A percentile compares a stretch with the other conserved stretches of the same genome.
Evolutionary conservation across 23 tunicate species (phyloP).

Genomic region (Pegea sp.): DNA sequence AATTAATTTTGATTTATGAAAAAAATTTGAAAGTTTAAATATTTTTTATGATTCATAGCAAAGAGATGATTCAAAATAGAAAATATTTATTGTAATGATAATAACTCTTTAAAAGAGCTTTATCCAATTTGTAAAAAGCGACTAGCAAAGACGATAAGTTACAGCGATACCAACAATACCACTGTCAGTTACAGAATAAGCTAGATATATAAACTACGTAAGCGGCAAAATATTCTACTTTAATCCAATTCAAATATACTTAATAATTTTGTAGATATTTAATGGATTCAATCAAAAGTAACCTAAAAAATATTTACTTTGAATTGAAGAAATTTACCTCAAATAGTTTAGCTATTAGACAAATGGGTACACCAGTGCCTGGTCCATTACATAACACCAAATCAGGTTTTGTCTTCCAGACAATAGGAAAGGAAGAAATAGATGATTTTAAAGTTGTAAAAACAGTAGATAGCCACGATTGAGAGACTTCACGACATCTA

Average conservation of each 20-base stretch:
- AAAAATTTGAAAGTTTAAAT: background rate
- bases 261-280: no score
- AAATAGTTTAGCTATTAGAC: constrained; percentile 28
- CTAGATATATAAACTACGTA: no score
- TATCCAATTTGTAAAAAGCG: no score
- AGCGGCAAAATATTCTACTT: no score
- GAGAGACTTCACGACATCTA: constrained; percentile 85
- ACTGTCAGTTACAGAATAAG: background rate
- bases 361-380: constrained; percentile 88
- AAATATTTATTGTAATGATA: background rate
- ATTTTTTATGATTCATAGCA: background rate
- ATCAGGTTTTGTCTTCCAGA: constrained; percentile 63
- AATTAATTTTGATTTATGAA: background rate
- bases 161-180: background rate
- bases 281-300: no score
- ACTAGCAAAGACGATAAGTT: background rate
- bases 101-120: no score
- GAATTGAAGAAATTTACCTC: constrained; percentile 15
- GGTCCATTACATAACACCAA: constrained; percentile 83
- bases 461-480: constrained; percentile 57
- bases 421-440: constrained; percentile 38
- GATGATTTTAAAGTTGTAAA: constrained; percentile 44
- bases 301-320: background rate
- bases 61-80: background rate
- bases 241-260: no score